Conservation (phyloP, 1,140 invertebrate species). For the Pogonus chalceus region DNA sequence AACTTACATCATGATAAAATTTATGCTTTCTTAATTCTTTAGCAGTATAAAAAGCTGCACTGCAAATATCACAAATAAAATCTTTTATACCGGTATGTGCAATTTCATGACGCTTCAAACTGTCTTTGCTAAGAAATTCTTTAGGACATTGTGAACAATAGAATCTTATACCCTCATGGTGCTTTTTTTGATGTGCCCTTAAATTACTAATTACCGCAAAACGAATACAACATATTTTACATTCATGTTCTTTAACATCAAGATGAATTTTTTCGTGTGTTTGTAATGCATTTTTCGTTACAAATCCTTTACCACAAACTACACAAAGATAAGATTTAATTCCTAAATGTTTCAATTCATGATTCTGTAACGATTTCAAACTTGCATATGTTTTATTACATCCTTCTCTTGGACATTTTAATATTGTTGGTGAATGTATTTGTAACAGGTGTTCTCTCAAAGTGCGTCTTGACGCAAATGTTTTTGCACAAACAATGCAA, state of each 20-base stretch:
- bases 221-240: not conserved
- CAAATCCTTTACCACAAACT: slow-evolving; percentile 5
- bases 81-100: not conserved
- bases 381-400: slow-evolving; percentile 2
- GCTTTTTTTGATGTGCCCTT: not conserved
- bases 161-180: not conserved
- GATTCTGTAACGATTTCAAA: not conserved
- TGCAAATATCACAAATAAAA: not conserved
- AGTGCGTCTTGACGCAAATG: too few relatives aligned
- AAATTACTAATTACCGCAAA: not conserved
- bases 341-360: not conserved
- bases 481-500: not conserved
- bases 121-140: not conserved
- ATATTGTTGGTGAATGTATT: not conserved
- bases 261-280: not conserved
- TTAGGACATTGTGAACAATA: slow-evolving; percentile 1
- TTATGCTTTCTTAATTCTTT: slow-evolving; percentile 2
- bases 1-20: not conserved
- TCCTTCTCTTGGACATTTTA: not conserved
- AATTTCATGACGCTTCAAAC: not conserved
- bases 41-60: not conserved
- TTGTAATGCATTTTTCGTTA: not conserved
- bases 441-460: too few relatives aligned
- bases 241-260: not conserved
- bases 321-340: not conserved